Base-by-base conservation (phyloP, 2,113 vertebrate species). In the Eulemur rufifrons region DNA sequence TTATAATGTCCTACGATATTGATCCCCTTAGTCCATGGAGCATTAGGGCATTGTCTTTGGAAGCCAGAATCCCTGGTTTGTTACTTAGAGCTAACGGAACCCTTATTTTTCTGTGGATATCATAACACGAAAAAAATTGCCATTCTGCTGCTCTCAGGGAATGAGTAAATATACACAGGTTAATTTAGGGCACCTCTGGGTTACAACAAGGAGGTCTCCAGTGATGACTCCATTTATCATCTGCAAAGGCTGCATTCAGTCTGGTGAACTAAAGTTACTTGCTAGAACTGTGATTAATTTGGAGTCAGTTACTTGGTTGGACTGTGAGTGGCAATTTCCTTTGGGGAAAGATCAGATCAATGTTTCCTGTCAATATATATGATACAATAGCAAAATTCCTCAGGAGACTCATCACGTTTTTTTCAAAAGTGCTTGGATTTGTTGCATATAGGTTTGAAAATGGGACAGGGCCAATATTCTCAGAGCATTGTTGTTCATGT, bases 121-220 rank as follows among this genome's bases (percentile, higher is more conserved):
- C 8, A 37, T 15, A 83, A 89, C 13, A 3, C n/a, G 25, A 39
- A 71, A 29, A 94, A 37, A 34, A 42, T 15, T 59, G 10, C 0
- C 18, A 18, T 85, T 29, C 4, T 1, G 0, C 32, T 47, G 2
- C 3, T 27, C 17, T 83, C 13, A 25, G 21, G 3, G 1, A 56
- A 37, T 63, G 47, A 91, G 1, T 82, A 85, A 82, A 54, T 47
- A 45, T 52, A 34, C 0, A 32, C 13, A 69, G 10, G 7, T 32
- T 71, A 59, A 84, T 56, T 85, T 66, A 74, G 23, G n/a, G 8
- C 8, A 81, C 27, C 4, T 56, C 6, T 94, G 25, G 5, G 1
- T 77, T 80, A 56, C 12, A 17, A 74, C 0, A 10, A 71, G 21
- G 39, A 37, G 8, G 21, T 54, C 34, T 87, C 93, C 25, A 18